These are phyloP conservation scores for Orchesella flavescens DNA, from an alignment of 2,888 invertebrate species.

Conservation along the genomic window DNA sequence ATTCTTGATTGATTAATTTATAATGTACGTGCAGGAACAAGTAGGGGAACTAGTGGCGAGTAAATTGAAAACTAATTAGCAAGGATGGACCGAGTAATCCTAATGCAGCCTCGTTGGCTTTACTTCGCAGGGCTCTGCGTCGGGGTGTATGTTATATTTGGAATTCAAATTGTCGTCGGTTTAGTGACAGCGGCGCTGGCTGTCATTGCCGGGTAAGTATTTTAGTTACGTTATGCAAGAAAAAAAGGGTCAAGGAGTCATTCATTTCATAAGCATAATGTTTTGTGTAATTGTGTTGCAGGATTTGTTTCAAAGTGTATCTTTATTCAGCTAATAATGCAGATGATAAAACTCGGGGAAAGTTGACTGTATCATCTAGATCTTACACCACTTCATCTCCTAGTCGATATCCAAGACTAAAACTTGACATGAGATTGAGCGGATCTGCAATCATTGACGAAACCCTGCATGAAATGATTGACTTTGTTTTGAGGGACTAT, in stretches of 20 bases:
- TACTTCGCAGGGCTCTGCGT: conserved; percentile 47
- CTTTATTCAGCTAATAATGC: conserved; percentile 47
- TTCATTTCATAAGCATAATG: not conserved
- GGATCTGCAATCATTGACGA: conserved; percentile 90
- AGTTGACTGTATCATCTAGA: conserved; percentile 17
- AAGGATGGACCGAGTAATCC: conserved; percentile 51
- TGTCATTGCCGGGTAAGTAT: conserved; percentile 54
- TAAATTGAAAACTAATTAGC: not conserved
- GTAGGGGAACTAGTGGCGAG: too few species aligned
- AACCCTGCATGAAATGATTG: conserved; percentile 80
- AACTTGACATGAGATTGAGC: conserved; percentile 80
- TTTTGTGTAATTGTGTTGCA: conserved; percentile 24
- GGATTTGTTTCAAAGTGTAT: conserved; percentile 62
- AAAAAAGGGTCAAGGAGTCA: too few species aligned
- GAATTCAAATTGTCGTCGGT: conserved; percentile 61
- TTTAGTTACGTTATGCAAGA: not conserved
- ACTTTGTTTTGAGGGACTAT: conserved; percentile 87
- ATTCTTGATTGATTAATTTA: too few species aligned
- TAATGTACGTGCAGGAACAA: too few species aligned
- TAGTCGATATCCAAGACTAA: conserved; percentile 33
- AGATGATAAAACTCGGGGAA: not conserved
- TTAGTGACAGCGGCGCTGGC: conserved; percentile 53
- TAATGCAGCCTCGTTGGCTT: conserved; percentile 51
- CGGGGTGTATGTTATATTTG: conserved; percentile 51
- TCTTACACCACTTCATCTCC: conserved; percentile 11